Base-by-base conservation (phyloP, 2,797 vertebrate genomes). In the Chrosomus eos region DNA sequence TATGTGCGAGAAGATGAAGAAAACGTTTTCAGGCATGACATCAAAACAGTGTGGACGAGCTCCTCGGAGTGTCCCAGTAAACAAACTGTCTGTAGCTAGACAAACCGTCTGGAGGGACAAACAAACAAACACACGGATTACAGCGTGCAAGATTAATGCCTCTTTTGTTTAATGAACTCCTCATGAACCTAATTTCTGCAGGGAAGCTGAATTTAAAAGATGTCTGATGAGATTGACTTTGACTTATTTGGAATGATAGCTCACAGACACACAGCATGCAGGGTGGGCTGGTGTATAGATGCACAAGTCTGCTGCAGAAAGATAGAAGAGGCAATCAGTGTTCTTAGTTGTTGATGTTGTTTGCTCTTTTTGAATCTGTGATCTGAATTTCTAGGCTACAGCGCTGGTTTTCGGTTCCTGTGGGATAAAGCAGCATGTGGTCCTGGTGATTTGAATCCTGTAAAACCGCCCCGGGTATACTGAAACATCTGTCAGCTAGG, bases 101-200 rank as follows among this genome's bases (percentile, higher is more conserved):
- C 86, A 71, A 86, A 82, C 77, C 60, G 82, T 78, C 86, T 81
- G 60, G 83, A 84, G 73, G 80, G 86, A 77, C 83, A 80, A 62
- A 71, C 78, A 82, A 84, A 80, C 74, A 80, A 86, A 86, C 81
- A 80, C 73, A 51, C 43, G 40, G 83, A 87, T 87, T 68, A 84
- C 62, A 33, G 68, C 6, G 55, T 53, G 72, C 62, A 74, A 64
- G 68, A 75, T 55, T 71, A 74, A 84, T 67, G 78, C 79, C 45
- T 82, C 72, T 84, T 81, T 84, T 81, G 73, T 75, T 58, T 87
- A 86, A 89, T 87, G 84, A 87, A 87, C 81, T 79, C 75, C 82
- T 86, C 81, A 76, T 87, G 82, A 85, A 87, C 82, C 51, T 87
- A 88, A 88, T 89, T 87, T 88, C 71, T 64, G 76, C 64, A 70